These are phyloP conservation scores for Gorilla gorilla DNA, from an alignment of 2,113 vertebrate species.

Conservation along the genomic window DNA sequence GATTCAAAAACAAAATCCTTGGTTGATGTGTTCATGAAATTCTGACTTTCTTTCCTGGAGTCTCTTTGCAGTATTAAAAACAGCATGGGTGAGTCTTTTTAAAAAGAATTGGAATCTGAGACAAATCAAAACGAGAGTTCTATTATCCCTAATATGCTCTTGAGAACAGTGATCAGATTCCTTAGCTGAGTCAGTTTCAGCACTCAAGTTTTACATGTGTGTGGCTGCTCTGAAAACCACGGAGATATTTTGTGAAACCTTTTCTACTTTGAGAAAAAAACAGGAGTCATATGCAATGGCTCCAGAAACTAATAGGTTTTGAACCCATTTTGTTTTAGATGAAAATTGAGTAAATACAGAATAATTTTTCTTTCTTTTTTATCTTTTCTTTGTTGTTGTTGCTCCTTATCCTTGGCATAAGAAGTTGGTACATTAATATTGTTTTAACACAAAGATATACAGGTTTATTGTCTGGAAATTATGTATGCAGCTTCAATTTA, in stretches of 20 bases:
- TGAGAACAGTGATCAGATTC: neutral
- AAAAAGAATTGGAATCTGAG: neutral
- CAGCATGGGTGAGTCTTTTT: neutral
- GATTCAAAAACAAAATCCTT: conserved; percentile 29
- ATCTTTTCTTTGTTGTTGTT: neutral
- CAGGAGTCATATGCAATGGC: accelerated
- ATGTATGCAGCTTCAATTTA: conserved; percentile 46
- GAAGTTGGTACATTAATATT: conserved; percentile 42
- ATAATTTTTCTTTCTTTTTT: neutral
- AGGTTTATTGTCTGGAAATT: conserved; percentile 63
- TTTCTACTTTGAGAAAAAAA: neutral
- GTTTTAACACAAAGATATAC: conserved; percentile 3
- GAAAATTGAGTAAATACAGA: neutral
- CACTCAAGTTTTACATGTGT: neutral
- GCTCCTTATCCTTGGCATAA: neutral
- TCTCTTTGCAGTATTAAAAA: neutral
- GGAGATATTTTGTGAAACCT: neutral
- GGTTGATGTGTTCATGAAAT: conserved; percentile 23
- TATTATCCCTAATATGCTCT: neutral
- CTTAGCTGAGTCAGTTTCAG: neutral
- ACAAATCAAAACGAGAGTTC: neutral
- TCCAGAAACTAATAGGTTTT: neutral
- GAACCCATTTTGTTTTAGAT: conserved; percentile 15
- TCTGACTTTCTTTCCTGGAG: neutral
- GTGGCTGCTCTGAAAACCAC: neutral